Base-by-base conservation (phyloP, 1,140 invertebrate species). In the Eciton burchellii region DNA sequence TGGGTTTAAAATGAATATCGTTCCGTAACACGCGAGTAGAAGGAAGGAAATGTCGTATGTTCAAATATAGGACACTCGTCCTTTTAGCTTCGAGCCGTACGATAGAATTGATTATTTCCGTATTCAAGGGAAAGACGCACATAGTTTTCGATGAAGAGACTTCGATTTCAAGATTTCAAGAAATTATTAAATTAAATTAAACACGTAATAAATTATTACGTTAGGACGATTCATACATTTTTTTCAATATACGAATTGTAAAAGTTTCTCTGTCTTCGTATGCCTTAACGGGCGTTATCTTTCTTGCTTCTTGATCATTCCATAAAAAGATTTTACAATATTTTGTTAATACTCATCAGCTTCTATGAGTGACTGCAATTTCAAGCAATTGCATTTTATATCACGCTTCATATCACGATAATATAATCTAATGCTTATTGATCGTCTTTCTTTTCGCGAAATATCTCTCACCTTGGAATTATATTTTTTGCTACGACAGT, bases 1-100 rank as follows among this genome's bases (percentile, higher is more conserved):
- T 65, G 73, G 11, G 8, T 41, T 14, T 54, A 35, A 76, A 65
- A 49, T 26, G 19, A 62, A 76, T 65, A 65, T 5, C 29, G 14
- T 65, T 52, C 9, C 29, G n/a, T 35, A 45, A 19, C 73, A 76
- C 60, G 60, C 60, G 73, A 76, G 11, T 76, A 41, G 45, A 54
- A 65, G 29, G 29, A 65, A 52, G 60, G 45, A 65, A 41, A 65
- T 21, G 19, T 65, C 29, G 19, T 35, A 5, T 26, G 16, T 52
- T 76, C 26, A 24, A 9, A 65, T 74, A 49, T 76, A 52, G 29
- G 47, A 65, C 21, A 54, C 24, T 41, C 29, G 19, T 65, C 26
- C 29, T 65, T 63, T 76, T 76, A 26, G 29, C 12, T 59, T 16
- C 62, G 41, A 63, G 9, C 11, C 5, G 35, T 24, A 24, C n/a